These are phyloP conservation scores for Tenodera sinensis DNA, from an alignment of 2,888 invertebrate species.

Conservation along the genomic window DNA sequence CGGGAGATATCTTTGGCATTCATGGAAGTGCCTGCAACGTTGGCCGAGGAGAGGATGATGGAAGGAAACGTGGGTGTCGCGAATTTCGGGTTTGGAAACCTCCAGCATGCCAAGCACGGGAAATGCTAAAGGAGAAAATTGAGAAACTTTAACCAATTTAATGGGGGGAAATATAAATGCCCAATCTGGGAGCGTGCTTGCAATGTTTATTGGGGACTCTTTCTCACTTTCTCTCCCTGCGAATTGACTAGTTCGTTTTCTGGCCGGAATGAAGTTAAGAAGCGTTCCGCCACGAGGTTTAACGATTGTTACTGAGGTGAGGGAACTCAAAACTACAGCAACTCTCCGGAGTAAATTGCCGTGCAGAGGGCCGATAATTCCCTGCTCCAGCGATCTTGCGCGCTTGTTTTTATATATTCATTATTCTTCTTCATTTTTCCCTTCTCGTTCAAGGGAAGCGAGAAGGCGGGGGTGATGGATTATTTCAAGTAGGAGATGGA, in stretches of 20 bases:
- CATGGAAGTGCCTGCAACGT: background rate
- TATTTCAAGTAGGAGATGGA: background rate
- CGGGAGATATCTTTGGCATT: slow-evolving; percentile 1
- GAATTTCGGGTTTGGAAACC: background rate
- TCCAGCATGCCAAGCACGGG: background rate
- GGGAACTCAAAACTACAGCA: background rate
- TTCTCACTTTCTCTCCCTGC: background rate
- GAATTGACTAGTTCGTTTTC: background rate
- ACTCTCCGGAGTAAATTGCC: background rate
- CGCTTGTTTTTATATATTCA: background rate
- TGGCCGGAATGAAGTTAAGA: background rate
- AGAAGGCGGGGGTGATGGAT: background rate
- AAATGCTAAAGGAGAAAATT: slow-evolving; percentile 23
- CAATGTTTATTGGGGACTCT: slow-evolving; percentile 26
- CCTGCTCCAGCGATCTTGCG: background rate
- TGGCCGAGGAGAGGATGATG: background rate
- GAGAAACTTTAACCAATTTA: slow-evolving; percentile 32
- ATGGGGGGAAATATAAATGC: slow-evolving; percentile 33
- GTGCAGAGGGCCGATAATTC: background rate
- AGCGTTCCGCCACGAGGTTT: background rate
- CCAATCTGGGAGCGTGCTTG: slow-evolving; percentile 32
- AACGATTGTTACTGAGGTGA: background rate
- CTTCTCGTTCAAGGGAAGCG: background rate
- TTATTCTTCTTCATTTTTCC: background rate
- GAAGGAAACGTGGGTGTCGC: background rate